Conservation (phyloP, 2,797 vertebrate genomes). For the Chrosomus eos region DNA sequence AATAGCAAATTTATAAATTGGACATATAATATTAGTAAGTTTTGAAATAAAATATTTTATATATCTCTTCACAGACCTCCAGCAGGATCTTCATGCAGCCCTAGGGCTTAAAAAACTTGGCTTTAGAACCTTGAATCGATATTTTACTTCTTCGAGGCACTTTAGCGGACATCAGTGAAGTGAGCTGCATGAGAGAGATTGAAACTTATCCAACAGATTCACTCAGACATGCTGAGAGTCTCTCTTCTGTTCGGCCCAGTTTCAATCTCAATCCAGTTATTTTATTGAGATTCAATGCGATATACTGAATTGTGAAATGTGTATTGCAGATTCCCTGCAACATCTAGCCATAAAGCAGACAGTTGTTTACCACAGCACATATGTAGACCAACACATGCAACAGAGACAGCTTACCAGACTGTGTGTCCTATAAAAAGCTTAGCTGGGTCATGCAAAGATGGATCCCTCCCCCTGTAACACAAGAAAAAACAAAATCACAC, state of each 20-base stretch:
- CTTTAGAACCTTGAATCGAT: constrained; percentile 13
- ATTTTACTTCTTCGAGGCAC: constrained; percentile 1
- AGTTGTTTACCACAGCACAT: neutral
- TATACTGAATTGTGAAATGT: neutral
- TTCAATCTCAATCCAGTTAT: neutral
- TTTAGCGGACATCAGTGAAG: constrained; percentile 25
- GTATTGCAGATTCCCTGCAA: neutral
- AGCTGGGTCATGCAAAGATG: neutral
- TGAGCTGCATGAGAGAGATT: neutral
- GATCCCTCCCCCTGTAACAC: constrained; percentile 41
- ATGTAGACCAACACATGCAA: constrained; percentile 11
- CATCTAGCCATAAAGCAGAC: neutral
- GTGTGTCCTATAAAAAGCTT: constrained; percentile 5
- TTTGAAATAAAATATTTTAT: neutral
- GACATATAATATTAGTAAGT: neutral
- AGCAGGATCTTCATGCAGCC: neutral
- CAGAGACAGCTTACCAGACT: constrained; percentile 21
- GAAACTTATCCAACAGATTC: constrained; percentile 4
- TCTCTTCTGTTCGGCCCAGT: neutral
- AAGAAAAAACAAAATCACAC: constrained; percentile 13
- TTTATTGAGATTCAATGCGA: neutral
- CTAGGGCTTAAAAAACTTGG: neutral
- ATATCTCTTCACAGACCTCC: neutral
- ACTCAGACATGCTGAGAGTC: neutral
- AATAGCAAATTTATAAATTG: neutral